Conservation (phyloP, 2,888 invertebrate genomes). For the Agriopis aurantiaria region DNA sequence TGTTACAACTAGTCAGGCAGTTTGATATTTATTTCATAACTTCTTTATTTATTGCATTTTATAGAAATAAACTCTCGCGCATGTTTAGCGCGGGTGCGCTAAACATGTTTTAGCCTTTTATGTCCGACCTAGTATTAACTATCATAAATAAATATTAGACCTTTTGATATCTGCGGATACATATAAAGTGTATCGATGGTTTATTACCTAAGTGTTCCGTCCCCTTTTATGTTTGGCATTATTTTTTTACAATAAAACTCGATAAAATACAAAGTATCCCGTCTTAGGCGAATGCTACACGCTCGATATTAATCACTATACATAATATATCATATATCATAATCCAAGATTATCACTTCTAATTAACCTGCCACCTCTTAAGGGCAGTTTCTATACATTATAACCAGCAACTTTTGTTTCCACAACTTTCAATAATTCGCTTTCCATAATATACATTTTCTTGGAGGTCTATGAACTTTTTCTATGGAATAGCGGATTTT, state of each 20-base stretch:
- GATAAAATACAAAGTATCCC: background rate
- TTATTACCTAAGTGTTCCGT: constrained; percentile 7
- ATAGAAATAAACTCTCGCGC: constrained; percentile 1
- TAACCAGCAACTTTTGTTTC: too few species aligned
- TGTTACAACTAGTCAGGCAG: background rate
- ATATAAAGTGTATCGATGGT: constrained; percentile 7
- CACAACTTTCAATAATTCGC: too few species aligned
- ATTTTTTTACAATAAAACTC: constrained; percentile 9
- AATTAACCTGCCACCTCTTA: too few species aligned
- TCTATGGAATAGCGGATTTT: too few species aligned
- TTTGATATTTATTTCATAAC: background rate
- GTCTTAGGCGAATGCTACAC: background rate
- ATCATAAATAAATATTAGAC: constrained; percentile 19
- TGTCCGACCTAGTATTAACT: constrained; percentile 9
- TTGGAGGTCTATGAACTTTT: too few species aligned
- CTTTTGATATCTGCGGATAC: constrained; percentile 5
- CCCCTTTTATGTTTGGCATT: constrained; percentile 14
- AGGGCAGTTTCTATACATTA: too few species aligned
- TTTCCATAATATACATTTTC: too few species aligned
- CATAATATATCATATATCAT: too few species aligned
- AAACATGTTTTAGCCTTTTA: constrained; percentile 9
- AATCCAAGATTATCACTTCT: too few species aligned
- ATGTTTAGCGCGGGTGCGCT: too few species aligned
- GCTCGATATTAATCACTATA: too few species aligned
- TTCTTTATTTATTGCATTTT: background rate